Evolutionary conservation across 2,113 vertebrate species (phyloP), one percentile per base, ranked within the genome.

Genomic region (Daphoenositta chrysoptera): DNA sequence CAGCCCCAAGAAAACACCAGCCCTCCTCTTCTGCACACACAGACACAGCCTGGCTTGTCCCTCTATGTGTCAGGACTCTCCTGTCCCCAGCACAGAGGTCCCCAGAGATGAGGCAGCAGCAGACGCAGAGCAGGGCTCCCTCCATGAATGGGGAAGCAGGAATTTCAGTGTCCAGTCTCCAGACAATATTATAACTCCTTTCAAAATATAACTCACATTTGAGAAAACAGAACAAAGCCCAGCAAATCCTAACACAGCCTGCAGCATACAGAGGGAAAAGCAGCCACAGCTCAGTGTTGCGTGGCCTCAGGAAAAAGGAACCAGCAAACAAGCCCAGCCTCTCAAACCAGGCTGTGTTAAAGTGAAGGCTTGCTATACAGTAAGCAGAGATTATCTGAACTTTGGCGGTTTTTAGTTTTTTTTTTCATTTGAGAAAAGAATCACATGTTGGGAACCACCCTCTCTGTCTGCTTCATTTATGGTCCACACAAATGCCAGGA

Each of bases 391-490:
- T 11, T 35, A 64, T 11, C 53, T 30, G 9, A 56, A 15, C 9
- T 15, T 66, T 39, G 14, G 20, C 2, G 4, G 10, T 1, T 27
- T 69, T 60, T 18, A 1, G 44, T 44, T 4, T 45, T 45, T 47
- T 20, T 45, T 57, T 53, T 2, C 4, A 18, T 40, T 33, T 47
- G 13, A 23, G 19, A 45, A 69, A 28, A 42, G 9, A 54, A 11
- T 8, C 13, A 13, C 16, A 14, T 0, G 0, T 22, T 68, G 18
- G 18, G 23, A 71, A 13, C 9, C 26, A 79, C 1, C 16, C 19
- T 54, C 33, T 6, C 3, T 18, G 7, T 2, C 8, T 15, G 11
- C 18, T 57, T 22, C 33, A 5, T 3, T 31, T 24, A 3, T 1
- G 3, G 35, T 18, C 27, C 33, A 11, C 26, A 30, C 37, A 17